These are phyloP conservation scores for Sympetrum striolatum DNA, from an alignment of 2,888 invertebrate species.

Conservation along the genomic window DNA sequence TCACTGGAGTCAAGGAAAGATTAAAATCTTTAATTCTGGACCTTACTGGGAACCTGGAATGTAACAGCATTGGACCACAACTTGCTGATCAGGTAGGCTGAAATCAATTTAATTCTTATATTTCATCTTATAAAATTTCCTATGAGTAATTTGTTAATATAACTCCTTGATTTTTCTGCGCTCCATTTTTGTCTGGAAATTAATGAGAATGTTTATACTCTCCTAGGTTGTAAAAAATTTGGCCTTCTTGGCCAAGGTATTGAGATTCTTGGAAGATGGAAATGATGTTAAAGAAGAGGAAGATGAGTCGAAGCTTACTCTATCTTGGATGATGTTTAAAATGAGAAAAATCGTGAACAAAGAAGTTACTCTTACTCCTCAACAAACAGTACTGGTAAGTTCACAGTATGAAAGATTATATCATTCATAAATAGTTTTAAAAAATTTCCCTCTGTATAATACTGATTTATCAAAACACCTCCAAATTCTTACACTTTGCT, in stretches of 20 bases:
- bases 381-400: conserved; percentile 74
- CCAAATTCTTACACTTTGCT: no score
- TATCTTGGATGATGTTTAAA: conserved; percentile 77
- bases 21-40: conserved; percentile 75
- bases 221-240: conserved; percentile 71
- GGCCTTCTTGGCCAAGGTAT: conserved; percentile 72
- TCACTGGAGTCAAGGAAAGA: conserved; percentile 64
- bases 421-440: no score
- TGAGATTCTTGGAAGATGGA: conserved; percentile 62
- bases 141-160: background rate
- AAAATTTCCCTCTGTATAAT: no score
- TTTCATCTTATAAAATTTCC: background rate
- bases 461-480: no score
- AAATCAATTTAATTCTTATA: background rate
- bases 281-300: conserved; percentile 56
- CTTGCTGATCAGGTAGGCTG: conserved; percentile 71
- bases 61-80: conserved; percentile 70
- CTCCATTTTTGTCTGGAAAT: background rate
- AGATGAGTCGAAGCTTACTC: conserved; percentile 62
- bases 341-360: conserved; percentile 77
- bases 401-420: background rate
- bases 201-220: conserved; percentile 26
- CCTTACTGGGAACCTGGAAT: conserved; percentile 76
- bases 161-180: background rate
- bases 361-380: conserved; percentile 78